Base-by-base conservation (phyloP, 2,888 invertebrate genomes). In the Gymnoscelis rufifasciata region DNA sequence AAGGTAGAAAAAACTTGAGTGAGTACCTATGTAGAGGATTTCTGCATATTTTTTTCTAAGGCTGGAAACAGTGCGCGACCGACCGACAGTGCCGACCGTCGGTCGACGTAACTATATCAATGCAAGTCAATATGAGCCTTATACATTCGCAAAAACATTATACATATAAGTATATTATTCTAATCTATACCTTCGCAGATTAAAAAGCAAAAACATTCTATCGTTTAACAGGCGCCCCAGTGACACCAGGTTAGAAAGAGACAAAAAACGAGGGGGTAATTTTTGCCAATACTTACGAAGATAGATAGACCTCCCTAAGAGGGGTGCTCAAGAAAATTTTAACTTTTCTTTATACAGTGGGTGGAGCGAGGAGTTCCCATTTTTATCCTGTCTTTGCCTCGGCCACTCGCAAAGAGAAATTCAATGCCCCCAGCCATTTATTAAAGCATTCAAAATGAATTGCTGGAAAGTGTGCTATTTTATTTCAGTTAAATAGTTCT, bases 261-360 rank as follows among this genome's bases (percentile, higher is more conserved):
- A 80, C 52, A 52, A 43, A 60, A 57, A 56, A 59, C 64, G 54
- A 70, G 74, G 74, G 77, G 78, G 78, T 72, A 71, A 83, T 86
- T 87, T 86, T 87, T 87, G 83, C 83, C 86, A 78, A 87, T 87
- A 86, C 86, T 83, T 84, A 83, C 80, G 80, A 87, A 86, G 86
- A 84, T 74, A 84, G 87, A 86, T 83, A 82, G 78, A 69, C 76
- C 73, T 75, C 64, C 78, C 77, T 51, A 43, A 40, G 52, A 49
- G 66, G 74, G 79, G 77, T 65, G 75, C 74, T 81, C 73, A 80
- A 83, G 84, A 84, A 84, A 87, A 87, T 88, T 88, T 87, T 84
- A 87, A 88, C 81, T 88, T 88, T 87, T 87, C 87, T 87, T 88
- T 88, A 87, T 87, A 83, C 84, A 75, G 70, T 64, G 72, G 66